Conservation (phyloP, 1,140 invertebrate species). For the Atopsyche davidsoni region DNA sequence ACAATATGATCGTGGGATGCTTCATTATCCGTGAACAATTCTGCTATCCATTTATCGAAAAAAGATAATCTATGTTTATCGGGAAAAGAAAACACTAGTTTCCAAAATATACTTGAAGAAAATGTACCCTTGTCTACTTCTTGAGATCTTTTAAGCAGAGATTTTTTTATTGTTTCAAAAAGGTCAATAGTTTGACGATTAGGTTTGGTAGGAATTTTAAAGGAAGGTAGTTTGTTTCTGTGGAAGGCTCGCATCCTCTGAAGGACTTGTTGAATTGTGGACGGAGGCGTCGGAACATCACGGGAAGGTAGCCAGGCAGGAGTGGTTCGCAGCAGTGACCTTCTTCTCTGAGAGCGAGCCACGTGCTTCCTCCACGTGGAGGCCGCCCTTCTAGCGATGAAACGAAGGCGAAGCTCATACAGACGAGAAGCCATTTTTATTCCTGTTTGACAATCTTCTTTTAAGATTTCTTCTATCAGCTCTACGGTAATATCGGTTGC, state of each 20-base stretch:
- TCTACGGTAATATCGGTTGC: slow-evolving; percentile 43
- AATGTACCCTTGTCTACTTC: slow-evolving; percentile 43
- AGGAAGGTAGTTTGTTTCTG: slow-evolving; percentile 39
- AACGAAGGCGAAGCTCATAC: slow-evolving; percentile 36
- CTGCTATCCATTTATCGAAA: slow-evolving; percentile 38
- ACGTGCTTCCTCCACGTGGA: slow-evolving; percentile 41
- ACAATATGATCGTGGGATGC: slow-evolving; percentile 37
- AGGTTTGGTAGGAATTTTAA: slow-evolving; percentile 37
- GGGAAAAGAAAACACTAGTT: slow-evolving; percentile 57
- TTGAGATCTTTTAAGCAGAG: slow-evolving; percentile 43
- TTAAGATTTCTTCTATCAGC: slow-evolving; percentile 43
- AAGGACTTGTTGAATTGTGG: slow-evolving; percentile 48
- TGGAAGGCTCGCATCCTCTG: slow-evolving; percentile 51
- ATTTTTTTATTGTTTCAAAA: slow-evolving; percentile 44
- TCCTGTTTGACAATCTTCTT: slow-evolving; percentile 45
- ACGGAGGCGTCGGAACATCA: slow-evolving; percentile 43
- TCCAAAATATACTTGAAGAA: slow-evolving; percentile 58
- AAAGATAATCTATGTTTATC: slow-evolving; percentile 37
- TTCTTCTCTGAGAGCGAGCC: slow-evolving; percentile 46
- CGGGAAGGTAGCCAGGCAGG: slow-evolving; percentile 55
- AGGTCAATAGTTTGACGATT: slow-evolving; percentile 41
- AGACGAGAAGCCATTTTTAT: slow-evolving; percentile 39
- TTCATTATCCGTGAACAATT: slow-evolving; percentile 36
- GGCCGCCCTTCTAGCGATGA: slow-evolving; percentile 38
- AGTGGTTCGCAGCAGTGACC: slow-evolving; percentile 50